Base-by-base conservation (phyloP, 2,888 invertebrate species). In the Thera britannica region DNA sequence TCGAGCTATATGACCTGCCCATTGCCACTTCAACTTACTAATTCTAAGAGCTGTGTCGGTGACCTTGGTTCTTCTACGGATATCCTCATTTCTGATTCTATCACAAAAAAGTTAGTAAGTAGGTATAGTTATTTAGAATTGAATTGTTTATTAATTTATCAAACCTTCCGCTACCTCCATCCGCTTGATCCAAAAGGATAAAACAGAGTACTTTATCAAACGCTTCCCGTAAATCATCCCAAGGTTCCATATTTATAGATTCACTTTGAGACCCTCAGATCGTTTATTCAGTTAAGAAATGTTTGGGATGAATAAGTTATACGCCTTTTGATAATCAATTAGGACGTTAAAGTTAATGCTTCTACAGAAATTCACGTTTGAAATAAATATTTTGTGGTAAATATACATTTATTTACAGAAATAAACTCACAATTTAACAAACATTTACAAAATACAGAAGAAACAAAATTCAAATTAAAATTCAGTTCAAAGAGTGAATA, bases 281-380 rank as follows among this genome's bases (percentile, higher is more conserved):
- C 77, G 76, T 78, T 78, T 72, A 76, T 71, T 72, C 74, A 76
- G 76, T 76, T 75, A 78, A 73, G 71, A 63, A 69, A 75, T 70
- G 66, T 74, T 65, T 67, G 72, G 71, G 70, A 73, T 80, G 83
- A 84, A 85, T 85, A 83, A 85, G 81, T 82, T 81, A 84, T 75
- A 76, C 76, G 74, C 80, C 79, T 84, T 87, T 85, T 84, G 83
- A 84, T 84, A 82, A 83, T 83, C 81, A 85, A 86, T 88, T 86
- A 78, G 67, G 70, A 74, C 73, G 81, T 84, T 81, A 77, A 83
- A 79, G 78, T 82, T 80, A 78, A 77, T 81, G 78, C 64, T 73
- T 64, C 38, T 64, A 46, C 44, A 52, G 23, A 41, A 23, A 38
- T 38, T 9, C 51, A 51, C 52, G 62, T 62, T 66, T 59, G 48